Base-by-base conservation (phyloP, 2,797 vertebrate species). In the Tragelaphus eurycerus region DNA sequence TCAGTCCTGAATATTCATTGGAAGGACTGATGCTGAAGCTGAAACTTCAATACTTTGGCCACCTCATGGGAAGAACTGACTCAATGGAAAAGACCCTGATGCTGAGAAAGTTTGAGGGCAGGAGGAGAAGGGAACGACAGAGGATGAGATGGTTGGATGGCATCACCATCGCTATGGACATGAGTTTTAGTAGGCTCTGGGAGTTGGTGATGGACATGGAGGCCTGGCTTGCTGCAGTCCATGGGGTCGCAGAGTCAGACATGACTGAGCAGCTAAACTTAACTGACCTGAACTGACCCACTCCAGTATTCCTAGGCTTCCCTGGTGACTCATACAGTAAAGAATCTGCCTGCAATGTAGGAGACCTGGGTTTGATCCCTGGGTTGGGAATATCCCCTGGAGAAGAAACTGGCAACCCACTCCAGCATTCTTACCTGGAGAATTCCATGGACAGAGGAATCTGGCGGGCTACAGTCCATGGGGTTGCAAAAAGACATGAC, bases 111-210 rank as follows among this genome's bases (percentile, higher is more conserved):
- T 19, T 0, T n/a, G 31, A 64, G 7, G 4, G 62, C 62, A 2
- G 16, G 16, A 59, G 2, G 23, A 64, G 31, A 64, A 64, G 62
- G 7, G 31, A 31, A 64, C 0, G 1, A 64, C 62, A 64, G 31
- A 64, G 16, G 62, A n/a, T n/a, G 62, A 34, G 4, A 19, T 64
- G 1, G 62, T 4, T 64, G 62, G 62, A 64, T 64, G 31, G 1
- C 62, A 64, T 64, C 62, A n/a, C 31, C 0, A 0, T 10, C 8
- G 0, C 0, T 0, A 64, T 64, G 31, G 57, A 27, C 57, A 59
- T 59, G 57, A 59, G 25, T 34, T 10, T 64, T n/a, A 64, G 62
- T 6, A 64, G 16, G 62, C 31, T 64, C 62, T 2, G 4, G 16
- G 62, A n/a, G 62, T 9, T 19, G 62, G 62, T 64, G 16, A 64